Base-by-base conservation (phyloP, 2,797 vertebrate species). In the Clarias laeviceps region DNA sequence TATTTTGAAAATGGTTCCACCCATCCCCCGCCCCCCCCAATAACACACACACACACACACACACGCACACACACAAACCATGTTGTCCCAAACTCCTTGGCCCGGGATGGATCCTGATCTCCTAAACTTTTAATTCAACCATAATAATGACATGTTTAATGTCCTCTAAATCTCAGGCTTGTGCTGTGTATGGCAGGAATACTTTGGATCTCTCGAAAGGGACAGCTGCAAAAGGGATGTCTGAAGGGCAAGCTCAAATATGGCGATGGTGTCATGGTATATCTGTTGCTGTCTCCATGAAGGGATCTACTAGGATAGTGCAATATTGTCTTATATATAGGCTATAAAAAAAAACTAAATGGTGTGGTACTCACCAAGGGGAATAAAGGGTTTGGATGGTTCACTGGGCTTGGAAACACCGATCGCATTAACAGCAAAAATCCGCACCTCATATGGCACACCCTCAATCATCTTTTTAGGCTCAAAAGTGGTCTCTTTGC, bases 401-500 rank as follows among this genome's bases (percentile, higher is more conserved):
- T 97, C 96, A 69, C 98, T 99, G 90, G 98, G 97, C 91, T 97
- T 99, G 88, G 98, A 99, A 87, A 96, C 97, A 14, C 98, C 98
- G 0, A 99, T 96, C 65, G 97, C 95, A 57, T 99, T 99, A 79
- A 99, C 97, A 0, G 98, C 98, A 92, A 99, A 99, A 90, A 99
- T 94, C 3, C 98, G 96, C 69, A 98, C 97, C 92, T 99, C 98
- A 0, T 99, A 99, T 2, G 98, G 97, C 86, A 99, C 97, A 1
- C 98, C 98, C 93, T 99, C 98, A 92, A 99, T 99, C 98, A 99
- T 99, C 94, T 99, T 99, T 94, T 98, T 99, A 84, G 97, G 97
- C 88, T 99, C 97, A 87, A 98, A 99, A 37, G 91, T 93, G 61
- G 95, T 97, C 93, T 99, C 98, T 93, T 99, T 99, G 90, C 95